Evolutionary conservation across 2,888 invertebrate genomes (phyloP), one percentile per base, ranked within the genome.

Genomic region (Hirtodrosophila histrioides): DNA sequence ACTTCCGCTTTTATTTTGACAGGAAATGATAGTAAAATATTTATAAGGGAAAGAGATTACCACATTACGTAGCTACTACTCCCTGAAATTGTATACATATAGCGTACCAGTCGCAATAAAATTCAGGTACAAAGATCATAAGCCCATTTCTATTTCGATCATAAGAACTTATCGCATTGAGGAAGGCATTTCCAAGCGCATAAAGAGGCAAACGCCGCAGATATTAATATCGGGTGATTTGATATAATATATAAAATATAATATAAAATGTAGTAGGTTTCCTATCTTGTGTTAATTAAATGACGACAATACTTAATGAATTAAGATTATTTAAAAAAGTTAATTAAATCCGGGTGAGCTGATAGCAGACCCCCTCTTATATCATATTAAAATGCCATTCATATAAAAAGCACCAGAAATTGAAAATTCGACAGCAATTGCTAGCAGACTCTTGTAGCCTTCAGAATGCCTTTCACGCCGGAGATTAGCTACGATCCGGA

Each of bases 401-500:
- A 48, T 70, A 70, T 71, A 70, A 60, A 60, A 36, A 12, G 24
- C 9, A 4, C 8, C 9, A 0, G 0, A 31, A 53, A 9, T 11
- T 11, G 31, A 0, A 7, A 39, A 31, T 43, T 27, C 35, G 11
- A 10, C 49, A 71, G 39, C 66, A 71, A 33, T 60, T 40, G 40
- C 48, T 35, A 35, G 11, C 31, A 7, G 9, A 45, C 27, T 44
- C 50, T 17, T 12, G n/a, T 23, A 33, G 0, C 2, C 33, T 11
- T 27, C 35, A 39, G 3, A 37, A 76, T 78, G 78, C 5, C 23
- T 39, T 51, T 40, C 23, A 40, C 9, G 17, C 61, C 61, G 9
- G 66, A 51, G 4, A 40, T 31, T 8, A 60, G 9, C 31, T 83
- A 73, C 6, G 62, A 81, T 58, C 46, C 54, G 3, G 45, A 56